Base-by-base conservation (phyloP, 2,113 vertebrate genomes). In the Reinhardtius hippoglossoides region DNA sequence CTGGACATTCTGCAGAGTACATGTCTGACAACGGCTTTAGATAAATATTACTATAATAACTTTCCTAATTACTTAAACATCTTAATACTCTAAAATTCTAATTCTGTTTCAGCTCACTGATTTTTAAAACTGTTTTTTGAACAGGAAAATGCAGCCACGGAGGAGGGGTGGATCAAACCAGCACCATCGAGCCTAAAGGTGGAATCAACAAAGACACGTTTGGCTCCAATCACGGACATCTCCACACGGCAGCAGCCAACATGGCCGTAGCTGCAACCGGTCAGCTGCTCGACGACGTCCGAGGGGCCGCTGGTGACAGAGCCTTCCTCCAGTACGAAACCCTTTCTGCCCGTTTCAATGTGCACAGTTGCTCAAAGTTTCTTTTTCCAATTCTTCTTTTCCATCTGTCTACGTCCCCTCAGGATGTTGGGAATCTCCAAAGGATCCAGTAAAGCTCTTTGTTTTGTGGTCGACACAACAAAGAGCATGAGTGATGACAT, bases 101-200 rank as follows among this genome's bases (percentile, higher is more conserved):
- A n/a, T n/a, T n/a, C n/a, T n/a, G n/a, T n/a, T n/a, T n/a, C n/a
- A n/a, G n/a, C n/a, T n/a, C n/a, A n/a, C n/a, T n/a, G n/a, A n/a
- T n/a, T n/a, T 23, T 23, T 23, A 23, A 23, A 23, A 23, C 18
- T 57, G 20, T 26, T 7, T 31, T 60, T 42, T 70, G 2, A 37
- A 72, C 71, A 94, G 92, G 91, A 50, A 94, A 94, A 55, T 94
- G 93, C 82, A 93, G 92, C 60, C 93, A 94, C 4, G 93, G 93
- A 44, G 86, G 80, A 10, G 0, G 0, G 0, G 0, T 58, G 0
- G 93, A 94, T 75, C 4, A 7, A 24, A 90, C 90, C 8, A 87
- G 89, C 57, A 10, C 0, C 0, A 50, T 50, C 0, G 46, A 80
- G 1, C 92, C 91, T 1, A 71, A 1, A 50, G 93, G 93, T 18